These are phyloP conservation scores for Entomobrya proxima DNA, from an alignment of 2,888 invertebrate genomes.

Conservation along the genomic window DNA sequence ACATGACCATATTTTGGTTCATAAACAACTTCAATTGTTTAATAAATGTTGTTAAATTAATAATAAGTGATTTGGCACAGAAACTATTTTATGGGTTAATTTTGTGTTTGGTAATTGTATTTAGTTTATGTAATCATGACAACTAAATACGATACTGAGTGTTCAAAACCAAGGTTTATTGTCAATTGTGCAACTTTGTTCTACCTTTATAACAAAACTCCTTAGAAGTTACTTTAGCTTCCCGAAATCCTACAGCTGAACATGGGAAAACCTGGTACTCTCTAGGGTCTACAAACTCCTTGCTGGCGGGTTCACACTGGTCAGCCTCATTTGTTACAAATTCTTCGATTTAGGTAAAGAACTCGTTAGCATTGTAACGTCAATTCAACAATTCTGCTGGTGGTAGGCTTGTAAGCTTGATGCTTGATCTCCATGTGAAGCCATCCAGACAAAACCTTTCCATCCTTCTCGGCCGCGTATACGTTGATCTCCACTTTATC, in stretches of 20 bases:
- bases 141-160: no score
- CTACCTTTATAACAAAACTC: no score
- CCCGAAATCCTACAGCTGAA: constrained; percentile 20
- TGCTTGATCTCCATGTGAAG: constrained; percentile 2
- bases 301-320: background rate
- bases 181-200: no score
- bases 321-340: background rate
- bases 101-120: no score
- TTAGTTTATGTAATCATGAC: no score
- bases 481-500: background rate
- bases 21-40: no score
- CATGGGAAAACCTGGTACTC: background rate
- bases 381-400: background rate
- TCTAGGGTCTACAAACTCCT: background rate
- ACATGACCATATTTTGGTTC: no score
- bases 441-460: constrained; percentile 3
- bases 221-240: constrained; percentile 20
- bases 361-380: constrained; percentile 14
- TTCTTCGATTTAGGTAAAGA: constrained; percentile 22
- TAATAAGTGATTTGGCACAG: no score
- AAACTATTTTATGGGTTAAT: no score
- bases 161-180: no score
- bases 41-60: no score
- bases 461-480: background rate
- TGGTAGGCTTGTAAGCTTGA: background rate